A percentile compares a stretch with the other conserved stretches of the same genome.
Evolutionary conservation across 2,888 invertebrate genomes (phyloP).

Genomic region (Tricholauxania praeusta): DNA sequence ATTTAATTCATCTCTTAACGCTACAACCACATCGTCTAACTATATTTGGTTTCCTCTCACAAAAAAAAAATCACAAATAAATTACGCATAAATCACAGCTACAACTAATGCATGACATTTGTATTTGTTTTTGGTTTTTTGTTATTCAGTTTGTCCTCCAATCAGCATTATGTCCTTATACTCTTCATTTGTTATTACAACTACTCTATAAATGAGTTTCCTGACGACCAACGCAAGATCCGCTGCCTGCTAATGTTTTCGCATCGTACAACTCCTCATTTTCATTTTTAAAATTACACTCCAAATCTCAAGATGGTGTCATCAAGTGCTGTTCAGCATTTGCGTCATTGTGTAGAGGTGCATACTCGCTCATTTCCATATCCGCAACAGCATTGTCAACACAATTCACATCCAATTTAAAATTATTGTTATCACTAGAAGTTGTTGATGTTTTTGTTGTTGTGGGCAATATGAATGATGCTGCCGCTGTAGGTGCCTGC

Average conservation of each 20-base stretch:
- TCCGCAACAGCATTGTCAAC: neutral
- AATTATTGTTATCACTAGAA: constrained; percentile 1
- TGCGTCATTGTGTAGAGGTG: neutral
- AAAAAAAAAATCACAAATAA: constrained; percentile 19
- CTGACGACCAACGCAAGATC: too few species aligned
- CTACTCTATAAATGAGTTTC: too few species aligned
- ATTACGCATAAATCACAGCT: constrained; percentile 29
- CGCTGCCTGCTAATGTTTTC: too few species aligned
- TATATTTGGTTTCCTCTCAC: neutral
- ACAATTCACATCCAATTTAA: constrained; percentile 9
- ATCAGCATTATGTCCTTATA: too few species aligned
- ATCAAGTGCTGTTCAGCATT: too few species aligned
- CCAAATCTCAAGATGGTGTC: too few species aligned
- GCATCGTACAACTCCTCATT: too few species aligned
- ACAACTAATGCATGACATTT: neutral
- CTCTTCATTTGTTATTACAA: neutral
- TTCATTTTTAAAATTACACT: too few species aligned
- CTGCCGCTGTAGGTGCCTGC: constrained; percentile 44
- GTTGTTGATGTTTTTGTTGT: constrained; percentile 29
- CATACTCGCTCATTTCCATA: neutral
- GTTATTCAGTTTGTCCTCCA: neutral
- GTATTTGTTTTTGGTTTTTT: neutral
- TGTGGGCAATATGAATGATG: constrained; percentile 28
- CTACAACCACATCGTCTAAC: neutral
- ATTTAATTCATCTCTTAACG: neutral